Conservation (phyloP, 2,113 vertebrate genomes). For the Tricholaema leucomelas region DNA sequence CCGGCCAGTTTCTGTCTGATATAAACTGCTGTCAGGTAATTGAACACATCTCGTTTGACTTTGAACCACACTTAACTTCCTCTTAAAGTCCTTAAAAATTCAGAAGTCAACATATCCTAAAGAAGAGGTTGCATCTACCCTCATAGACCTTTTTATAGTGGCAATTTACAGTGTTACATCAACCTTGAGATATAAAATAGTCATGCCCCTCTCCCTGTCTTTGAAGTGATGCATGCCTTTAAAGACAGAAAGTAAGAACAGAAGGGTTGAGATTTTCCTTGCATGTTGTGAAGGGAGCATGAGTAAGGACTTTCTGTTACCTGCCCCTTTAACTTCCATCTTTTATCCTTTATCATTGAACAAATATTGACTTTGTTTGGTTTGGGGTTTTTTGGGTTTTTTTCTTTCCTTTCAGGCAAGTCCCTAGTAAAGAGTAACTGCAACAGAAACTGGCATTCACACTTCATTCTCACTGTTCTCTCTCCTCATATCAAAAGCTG, state of each 20-base stretch:
- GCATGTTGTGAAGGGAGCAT: background rate
- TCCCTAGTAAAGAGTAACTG: background rate
- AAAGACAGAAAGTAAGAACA: background rate
- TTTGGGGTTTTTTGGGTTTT: too few species aligned
- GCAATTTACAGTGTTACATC: background rate
- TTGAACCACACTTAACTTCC: background rate
- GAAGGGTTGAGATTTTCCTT: background rate
- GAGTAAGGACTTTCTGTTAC: background rate
- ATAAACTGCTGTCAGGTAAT: background rate
- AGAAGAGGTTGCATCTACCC: background rate
- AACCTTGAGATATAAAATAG: background rate
- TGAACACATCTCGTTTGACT: background rate
- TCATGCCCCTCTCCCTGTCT: background rate
- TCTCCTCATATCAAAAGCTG: background rate
- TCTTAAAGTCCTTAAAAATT: background rate
- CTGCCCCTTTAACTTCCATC: background rate
- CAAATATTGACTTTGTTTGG: background rate
- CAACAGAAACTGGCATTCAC: background rate
- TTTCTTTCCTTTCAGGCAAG: background rate
- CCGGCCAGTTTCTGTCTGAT: background rate
- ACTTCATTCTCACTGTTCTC: background rate
- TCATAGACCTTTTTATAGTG: background rate
- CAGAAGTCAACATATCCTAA: background rate
- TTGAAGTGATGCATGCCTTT: background rate
- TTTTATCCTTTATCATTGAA: background rate